A percentile compares a stretch with the other conserved stretches of the same genome.
Evolutionary conservation across 2,888 invertebrate species (phyloP).

Genomic region (Drosophila incognita): DNA sequence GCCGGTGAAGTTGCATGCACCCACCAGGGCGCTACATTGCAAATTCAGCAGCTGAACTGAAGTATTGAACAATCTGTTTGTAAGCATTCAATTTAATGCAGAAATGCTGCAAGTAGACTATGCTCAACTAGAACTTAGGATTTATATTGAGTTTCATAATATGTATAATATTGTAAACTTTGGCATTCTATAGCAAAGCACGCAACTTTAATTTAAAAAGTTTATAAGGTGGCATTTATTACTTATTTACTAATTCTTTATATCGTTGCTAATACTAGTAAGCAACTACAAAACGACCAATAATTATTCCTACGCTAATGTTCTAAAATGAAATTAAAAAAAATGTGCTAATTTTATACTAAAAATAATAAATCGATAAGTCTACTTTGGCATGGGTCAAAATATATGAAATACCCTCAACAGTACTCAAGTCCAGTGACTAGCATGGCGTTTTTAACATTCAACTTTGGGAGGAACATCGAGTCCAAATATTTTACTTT

Average conservation of each 20-base stretch:
- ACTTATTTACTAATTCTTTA: not conserved
- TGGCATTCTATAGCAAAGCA: not conserved
- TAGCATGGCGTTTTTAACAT: not conserved
- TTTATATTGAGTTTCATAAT: not conserved
- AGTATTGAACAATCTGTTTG: not conserved
- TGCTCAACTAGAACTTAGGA: not conserved
- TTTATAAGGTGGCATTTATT: too few relatives aligned
- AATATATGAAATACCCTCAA: not conserved
- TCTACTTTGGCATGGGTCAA: too few relatives aligned
- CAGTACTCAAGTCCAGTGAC: not conserved
- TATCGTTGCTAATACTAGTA: not conserved
- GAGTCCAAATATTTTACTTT: not conserved
- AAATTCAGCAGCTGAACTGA: not conserved
- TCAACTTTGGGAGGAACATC: not conserved
- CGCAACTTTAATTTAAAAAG: too few relatives aligned
- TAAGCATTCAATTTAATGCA: not conserved
- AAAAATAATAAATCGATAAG: too few relatives aligned
- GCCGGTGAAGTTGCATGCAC: constrained; percentile 1
- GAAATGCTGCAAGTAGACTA: not conserved
- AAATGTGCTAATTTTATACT: too few relatives aligned
- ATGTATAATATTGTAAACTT: not conserved
- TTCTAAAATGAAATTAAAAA: too few relatives aligned
- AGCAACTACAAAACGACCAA: not conserved
- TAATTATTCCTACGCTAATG: not conserved
- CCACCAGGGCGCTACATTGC: constrained; percentile 11